phyloP scores from a whole-genome alignment of 2,113 vertebrate species.

The Raja brachyura region DNA sequence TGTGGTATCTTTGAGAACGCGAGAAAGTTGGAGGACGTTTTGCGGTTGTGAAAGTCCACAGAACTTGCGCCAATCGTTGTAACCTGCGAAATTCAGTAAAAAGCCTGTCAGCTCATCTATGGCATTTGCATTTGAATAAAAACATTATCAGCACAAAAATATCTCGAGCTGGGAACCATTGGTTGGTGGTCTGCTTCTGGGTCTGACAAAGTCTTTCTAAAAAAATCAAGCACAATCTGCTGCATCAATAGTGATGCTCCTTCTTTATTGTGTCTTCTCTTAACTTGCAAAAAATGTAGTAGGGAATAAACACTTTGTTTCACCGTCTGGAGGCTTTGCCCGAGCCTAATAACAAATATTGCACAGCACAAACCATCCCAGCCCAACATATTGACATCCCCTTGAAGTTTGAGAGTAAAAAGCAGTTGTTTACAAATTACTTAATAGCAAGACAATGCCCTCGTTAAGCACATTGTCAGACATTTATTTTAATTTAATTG shows the following conservation, averaged over 20 bases:
- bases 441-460: neutral
- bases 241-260: neutral
- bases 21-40: conserved; percentile 47
- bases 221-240: neutral
- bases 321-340: neutral
- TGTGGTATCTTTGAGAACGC: conserved; percentile 47
- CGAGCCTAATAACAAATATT: neutral
- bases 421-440: neutral
- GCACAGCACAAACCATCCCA: neutral
- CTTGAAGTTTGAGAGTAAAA: neutral
- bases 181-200: neutral
- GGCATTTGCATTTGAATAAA: neutral
- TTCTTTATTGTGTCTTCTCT: neutral
- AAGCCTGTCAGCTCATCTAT: neutral
- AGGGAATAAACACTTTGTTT: neutral
- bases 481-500: neutral
- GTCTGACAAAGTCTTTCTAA: neutral
- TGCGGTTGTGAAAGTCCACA: conserved; percentile 57
- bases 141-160: neutral
- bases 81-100: conserved; percentile 49
- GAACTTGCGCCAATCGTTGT: conserved; percentile 58
- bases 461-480: neutral
- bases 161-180: neutral
- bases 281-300: no score
- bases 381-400: neutral